Evolutionary conservation across 2,888 invertebrate species (phyloP), one percentile per base, ranked within the genome.

Genomic region (Tineola bisselliella): DNA sequence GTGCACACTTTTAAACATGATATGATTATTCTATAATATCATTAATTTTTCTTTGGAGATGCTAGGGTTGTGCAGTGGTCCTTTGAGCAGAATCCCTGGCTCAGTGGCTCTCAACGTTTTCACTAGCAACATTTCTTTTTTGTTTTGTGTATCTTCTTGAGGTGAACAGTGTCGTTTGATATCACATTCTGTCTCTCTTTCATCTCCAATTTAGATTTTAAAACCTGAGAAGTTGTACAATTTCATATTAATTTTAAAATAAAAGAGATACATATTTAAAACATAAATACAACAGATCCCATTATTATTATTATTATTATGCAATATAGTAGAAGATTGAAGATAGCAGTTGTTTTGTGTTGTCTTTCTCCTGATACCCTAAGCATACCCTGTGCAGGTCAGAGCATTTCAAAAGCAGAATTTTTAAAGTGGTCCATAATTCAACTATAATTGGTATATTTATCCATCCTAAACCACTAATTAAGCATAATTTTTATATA

Each of bases 121-220:
- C 61, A 82, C 79, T 90, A 89, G 82, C 90, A 90, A 78, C 88
- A 88, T 76, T 88, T 89, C 77, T 88, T 89, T 68, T 88, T 88
- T 75, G 89, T 90, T 71, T 88, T 89, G 75, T 89, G 89, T 73
- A 82, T 86, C 84, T 90, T 92, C 70, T 91, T 75, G 94, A 60
- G 79, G 82, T 92, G 91, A 63, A 94, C 92, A 62, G 91, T 92
- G 73, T 93, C 93, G 70, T 90, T 91, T 66, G 91, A 90, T 68
- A 81, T 79, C 25, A 89, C 87, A 67, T 89, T 90, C 80, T 93
- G 93, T 72, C 92, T 87, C 76, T 93, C 92, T 74, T 91, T 92
- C 87, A 91, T 90, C 79, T 93, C 93, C 79, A 93, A 90, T 88
- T 97, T 97, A 64, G 94, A 92, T 76, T 91, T 90, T 77, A 97